Percentiles rank a stretch among this genome's conserved stretches.
Evolutionary conservation across 2,113 vertebrate species (phyloP).

Genomic region (Paratilapia polleni): DNA sequence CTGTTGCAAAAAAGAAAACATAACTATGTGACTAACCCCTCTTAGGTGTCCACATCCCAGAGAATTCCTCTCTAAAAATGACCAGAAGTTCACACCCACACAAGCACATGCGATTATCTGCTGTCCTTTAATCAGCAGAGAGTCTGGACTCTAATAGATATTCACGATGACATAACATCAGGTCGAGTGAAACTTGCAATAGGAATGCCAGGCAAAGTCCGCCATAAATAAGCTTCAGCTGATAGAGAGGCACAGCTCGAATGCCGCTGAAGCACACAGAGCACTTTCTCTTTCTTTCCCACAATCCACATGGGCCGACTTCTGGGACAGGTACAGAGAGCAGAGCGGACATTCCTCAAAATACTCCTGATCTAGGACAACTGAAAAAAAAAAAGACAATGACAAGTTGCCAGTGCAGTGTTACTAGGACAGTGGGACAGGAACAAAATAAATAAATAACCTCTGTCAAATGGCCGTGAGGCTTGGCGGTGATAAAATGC

Average conservation of each 20-base stretch:
- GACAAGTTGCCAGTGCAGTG: conserved; percentile 65
- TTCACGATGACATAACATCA: conserved; percentile 65
- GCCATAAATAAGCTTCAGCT: conserved; percentile 47
- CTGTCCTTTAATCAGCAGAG: conserved; percentile 63
- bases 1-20: conserved; percentile 28
- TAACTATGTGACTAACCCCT: conserved; percentile 51
- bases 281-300: conserved; percentile 34
- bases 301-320: conserved; percentile 54
- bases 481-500: conserved; percentile 54
- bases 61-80: conserved; percentile 45
- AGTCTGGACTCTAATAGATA: conserved; percentile 56
- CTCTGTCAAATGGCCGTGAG: conserved; percentile 61
- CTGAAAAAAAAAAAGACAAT: conserved; percentile 70
- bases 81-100: conserved; percentile 37
- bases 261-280: conserved; percentile 23
- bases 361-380: conserved; percentile 75
- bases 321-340: conserved; percentile 63
- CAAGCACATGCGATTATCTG: conserved; percentile 40
- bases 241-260: conserved; percentile 33
- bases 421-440: conserved; percentile 61
- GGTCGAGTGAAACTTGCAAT: conserved; percentile 57
- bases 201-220: conserved; percentile 55
- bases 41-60: conserved; percentile 39
- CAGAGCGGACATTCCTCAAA: conserved; percentile 74
- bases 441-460: conserved; percentile 57